These are phyloP conservation scores for Brienomyrus brachyistius DNA, from an alignment of 2,113 vertebrate species.

Conservation along the genomic window DNA sequence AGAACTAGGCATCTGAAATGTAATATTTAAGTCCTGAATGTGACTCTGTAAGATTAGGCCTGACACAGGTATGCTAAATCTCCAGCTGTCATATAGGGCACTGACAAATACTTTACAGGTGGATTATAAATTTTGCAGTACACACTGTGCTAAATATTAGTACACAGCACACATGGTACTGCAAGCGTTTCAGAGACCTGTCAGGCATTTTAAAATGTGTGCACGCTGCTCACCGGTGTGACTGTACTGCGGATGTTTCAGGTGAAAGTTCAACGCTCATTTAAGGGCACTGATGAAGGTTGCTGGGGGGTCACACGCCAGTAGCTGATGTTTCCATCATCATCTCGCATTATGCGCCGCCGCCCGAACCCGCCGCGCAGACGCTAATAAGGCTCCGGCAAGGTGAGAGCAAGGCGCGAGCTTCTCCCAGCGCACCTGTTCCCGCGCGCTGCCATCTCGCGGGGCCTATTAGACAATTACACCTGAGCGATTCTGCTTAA, in stretches of 20 bases:
- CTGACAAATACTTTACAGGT: not conserved
- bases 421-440: constrained; percentile 26
- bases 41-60: not conserved
- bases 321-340: not conserved
- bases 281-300: not conserved
- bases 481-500: constrained; percentile 51
- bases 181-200: not conserved
- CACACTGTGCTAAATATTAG: not conserved
- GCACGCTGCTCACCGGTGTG: not conserved
- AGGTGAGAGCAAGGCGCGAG: constrained; percentile 30
- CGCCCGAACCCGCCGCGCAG: not conserved
- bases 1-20: not conserved
- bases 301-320: not conserved
- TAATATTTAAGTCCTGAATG: not conserved
- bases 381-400: constrained; percentile 16
- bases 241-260: not conserved
- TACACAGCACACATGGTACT: not conserved
- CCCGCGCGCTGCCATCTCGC: constrained; percentile 31
- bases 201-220: not conserved
- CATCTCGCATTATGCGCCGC: not conserved
- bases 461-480: constrained; percentile 56
- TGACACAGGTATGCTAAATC: not conserved
- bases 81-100: not conserved
- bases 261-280: not conserved
- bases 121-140: not conserved